Conservation (phyloP, 2,113 vertebrate species). For the Peromyscus polionotus region DNA sequence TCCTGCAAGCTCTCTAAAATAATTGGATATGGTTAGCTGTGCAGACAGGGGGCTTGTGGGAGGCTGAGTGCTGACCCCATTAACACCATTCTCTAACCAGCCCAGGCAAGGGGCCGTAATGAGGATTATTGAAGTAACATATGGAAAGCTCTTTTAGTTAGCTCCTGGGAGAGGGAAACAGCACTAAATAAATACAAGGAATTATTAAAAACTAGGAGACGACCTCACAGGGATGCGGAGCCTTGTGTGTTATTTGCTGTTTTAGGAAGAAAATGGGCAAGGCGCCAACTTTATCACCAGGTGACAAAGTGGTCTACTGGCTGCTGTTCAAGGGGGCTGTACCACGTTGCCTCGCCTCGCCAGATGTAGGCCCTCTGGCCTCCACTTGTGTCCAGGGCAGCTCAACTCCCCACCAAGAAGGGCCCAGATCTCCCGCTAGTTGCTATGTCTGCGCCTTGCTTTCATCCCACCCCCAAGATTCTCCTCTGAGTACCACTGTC, state of each 20-base stretch:
- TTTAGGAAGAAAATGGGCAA: constrained; percentile 67
- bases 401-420: neutral
- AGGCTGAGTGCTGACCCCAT: constrained; percentile 63
- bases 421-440: neutral
- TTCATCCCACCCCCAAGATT: neutral
- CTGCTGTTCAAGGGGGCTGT: constrained; percentile 24
- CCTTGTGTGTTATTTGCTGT: constrained; percentile 58
- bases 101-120: constrained; percentile 37
- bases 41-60: neutral
- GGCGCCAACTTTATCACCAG: constrained; percentile 63
- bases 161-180: constrained; percentile 70
- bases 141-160: constrained; percentile 67
- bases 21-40: neutral
- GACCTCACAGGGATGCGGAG: constrained; percentile 65
- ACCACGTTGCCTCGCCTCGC: neutral
- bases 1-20: constrained; percentile 4
- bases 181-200: constrained; percentile 74
- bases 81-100: constrained; percentile 39
- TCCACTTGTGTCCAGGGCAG: neutral
- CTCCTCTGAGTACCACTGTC: neutral
- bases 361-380: neutral
- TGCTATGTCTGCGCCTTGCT: accelerated
- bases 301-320: constrained; percentile 73
- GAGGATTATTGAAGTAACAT: constrained; percentile 71
- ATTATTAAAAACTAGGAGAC: constrained; percentile 76